Evolutionary conservation across 2,888 invertebrate species (phyloP).

Genomic region (Parapristionchus giblindavisi): DNA sequence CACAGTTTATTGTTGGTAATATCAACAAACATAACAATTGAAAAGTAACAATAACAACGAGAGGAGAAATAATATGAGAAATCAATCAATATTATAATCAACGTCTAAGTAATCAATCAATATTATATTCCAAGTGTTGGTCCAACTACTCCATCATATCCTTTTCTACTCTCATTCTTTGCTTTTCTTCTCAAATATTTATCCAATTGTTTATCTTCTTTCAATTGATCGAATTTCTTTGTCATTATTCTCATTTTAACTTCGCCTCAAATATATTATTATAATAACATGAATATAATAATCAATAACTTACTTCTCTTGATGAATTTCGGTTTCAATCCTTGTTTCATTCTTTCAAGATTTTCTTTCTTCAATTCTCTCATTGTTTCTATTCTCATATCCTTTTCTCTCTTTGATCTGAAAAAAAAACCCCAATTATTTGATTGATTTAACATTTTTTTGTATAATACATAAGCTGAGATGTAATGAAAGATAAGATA

Average conservation of each 20-base stretch:
- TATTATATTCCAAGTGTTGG: slow-evolving; percentile 14
- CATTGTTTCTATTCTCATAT: slow-evolving; percentile 50
- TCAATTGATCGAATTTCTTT: slow-evolving; percentile 57
- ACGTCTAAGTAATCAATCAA: neutral
- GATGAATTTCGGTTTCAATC: slow-evolving; percentile 52
- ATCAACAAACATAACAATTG: neutral
- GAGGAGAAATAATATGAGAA: neutral
- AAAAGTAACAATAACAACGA: slow-evolving; percentile 4
- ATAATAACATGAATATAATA: neutral
- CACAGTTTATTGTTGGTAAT: no score
- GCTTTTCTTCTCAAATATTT: slow-evolving; percentile 51
- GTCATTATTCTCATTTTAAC: slow-evolving; percentile 51
- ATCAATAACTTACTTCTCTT: slow-evolving; percentile 46
- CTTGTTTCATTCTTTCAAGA: slow-evolving; percentile 63
- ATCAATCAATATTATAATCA: neutral
- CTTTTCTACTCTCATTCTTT: slow-evolving; percentile 34
- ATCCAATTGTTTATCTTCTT: slow-evolving; percentile 50
- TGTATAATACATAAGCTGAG: neutral
- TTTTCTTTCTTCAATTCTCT: slow-evolving; percentile 57
- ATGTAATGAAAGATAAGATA: neutral
- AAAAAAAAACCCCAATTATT: neutral
- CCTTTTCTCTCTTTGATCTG: slow-evolving; percentile 47
- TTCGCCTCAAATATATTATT: slow-evolving; percentile 43
- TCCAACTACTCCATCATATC: slow-evolving; percentile 18
- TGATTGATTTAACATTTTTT: no score